phyloP scores from a whole-genome alignment of 2,113 vertebrate genomes.

The Aepyceros melampus region DNA sequence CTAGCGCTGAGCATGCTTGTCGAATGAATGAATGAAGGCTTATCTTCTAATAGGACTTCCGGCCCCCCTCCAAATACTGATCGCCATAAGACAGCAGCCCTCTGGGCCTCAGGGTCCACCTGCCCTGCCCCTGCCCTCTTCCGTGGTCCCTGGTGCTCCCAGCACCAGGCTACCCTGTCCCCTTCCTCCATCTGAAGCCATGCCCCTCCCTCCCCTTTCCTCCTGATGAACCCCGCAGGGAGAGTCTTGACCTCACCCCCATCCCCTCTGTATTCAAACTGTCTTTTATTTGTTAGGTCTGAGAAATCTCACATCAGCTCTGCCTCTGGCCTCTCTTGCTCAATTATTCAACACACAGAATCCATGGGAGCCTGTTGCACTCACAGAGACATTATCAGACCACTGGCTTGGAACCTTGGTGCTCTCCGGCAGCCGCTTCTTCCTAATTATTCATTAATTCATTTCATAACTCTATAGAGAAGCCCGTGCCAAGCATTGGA shows the following conservation, averaged over 20 bases:
- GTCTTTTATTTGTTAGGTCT: neutral
- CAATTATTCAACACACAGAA: conserved; percentile 21
- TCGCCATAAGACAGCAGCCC: accelerated
- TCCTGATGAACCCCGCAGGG: neutral
- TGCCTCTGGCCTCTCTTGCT: neutral
- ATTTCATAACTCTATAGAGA: neutral
- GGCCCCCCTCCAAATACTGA: neutral
- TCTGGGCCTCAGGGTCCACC: neutral
- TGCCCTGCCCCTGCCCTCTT: too few species aligned
- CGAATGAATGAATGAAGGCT: neutral
- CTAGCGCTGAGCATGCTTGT: accelerated
- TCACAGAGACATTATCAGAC: neutral
- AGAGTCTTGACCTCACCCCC: neutral
- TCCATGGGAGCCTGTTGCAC: neutral
- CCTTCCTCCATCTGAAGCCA: too few species aligned
- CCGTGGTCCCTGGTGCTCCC: accelerated
- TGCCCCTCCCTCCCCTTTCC: neutral
- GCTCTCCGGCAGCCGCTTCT: neutral
- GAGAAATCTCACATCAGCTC: neutral
- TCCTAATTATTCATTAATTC: conserved; percentile 34
- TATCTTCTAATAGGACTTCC: neutral
- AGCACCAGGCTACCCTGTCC: neutral
- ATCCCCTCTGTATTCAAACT: neutral
- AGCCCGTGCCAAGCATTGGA: neutral
- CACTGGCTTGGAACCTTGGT: neutral